phyloP scores from a whole-genome alignment of 2,888 invertebrate species.

The Tachystola acroxantha region DNA sequence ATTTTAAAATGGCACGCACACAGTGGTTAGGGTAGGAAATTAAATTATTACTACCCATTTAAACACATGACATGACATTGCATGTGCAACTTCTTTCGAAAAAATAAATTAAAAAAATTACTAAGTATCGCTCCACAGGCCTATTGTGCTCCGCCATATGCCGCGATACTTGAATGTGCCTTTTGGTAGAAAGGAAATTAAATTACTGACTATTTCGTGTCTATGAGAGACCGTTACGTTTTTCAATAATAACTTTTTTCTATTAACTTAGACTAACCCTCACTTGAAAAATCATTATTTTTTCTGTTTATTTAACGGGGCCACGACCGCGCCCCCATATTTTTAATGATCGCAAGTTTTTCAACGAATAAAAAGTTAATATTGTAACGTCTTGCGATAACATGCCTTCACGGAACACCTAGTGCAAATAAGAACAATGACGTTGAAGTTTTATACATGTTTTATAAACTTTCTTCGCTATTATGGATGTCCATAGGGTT shows the following conservation, averaged over 20 bases:
- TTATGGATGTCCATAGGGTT: too few species aligned
- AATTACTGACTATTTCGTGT: conserved; percentile 38
- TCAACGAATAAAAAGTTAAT: conserved; percentile 26
- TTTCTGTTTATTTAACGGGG: conserved; percentile 41
- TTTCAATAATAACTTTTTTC: conserved; percentile 27
- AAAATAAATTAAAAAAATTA: conserved; percentile 23
- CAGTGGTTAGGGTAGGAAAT: background rate
- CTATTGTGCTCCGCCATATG: conserved; percentile 54
- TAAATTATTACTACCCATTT: conserved; percentile 7
- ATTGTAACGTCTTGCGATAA: too few species aligned
- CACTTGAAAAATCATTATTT: conserved; percentile 22
- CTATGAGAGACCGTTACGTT: conserved; percentile 41
- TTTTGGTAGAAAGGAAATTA: conserved; percentile 51
- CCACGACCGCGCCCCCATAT: conserved; percentile 20
- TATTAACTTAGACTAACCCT: conserved; percentile 24
- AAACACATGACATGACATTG: conserved; percentile 15
- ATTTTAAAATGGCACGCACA: background rate
- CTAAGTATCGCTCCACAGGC: conserved; percentile 29
- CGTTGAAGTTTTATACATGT: too few species aligned
- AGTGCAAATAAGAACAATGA: too few species aligned
- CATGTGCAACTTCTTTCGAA: conserved; percentile 6
- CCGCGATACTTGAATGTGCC: conserved; percentile 39
- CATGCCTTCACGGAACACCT: too few species aligned
- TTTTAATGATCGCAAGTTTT: conserved; percentile 22
- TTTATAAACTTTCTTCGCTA: too few species aligned